A percentile compares a stretch with the other conserved stretches of the same genome.
Conservation (phyloP, 1,140 invertebrate genomes). For the Pararge aegeria region DNA sequence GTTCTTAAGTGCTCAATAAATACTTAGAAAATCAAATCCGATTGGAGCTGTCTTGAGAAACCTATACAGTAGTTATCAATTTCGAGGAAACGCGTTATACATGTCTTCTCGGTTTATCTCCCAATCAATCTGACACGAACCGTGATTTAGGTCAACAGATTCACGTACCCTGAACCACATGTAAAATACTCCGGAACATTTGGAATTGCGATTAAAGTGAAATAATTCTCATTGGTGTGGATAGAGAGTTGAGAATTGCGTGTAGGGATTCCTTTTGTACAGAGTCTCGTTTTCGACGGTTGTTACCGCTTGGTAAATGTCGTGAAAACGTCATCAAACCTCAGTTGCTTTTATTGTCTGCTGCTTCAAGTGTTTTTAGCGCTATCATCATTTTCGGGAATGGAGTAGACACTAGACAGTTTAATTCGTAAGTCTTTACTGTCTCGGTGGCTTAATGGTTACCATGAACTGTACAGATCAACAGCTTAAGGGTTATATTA, state of each 20-base stretch:
- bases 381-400: slow-evolving; percentile 8
- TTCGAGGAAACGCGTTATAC: slow-evolving; percentile 22
- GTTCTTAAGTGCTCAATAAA: too few species aligned
- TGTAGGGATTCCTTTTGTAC: not conserved
- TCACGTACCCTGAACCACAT: slow-evolving; percentile 18
- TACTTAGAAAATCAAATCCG: not conserved
- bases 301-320: slow-evolving; percentile 27
- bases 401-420: not conserved
- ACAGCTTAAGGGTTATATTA: too few species aligned
- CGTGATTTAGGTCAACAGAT: slow-evolving; percentile 30
- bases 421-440: not conserved
- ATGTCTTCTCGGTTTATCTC: slow-evolving; percentile 24
- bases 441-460: too few species aligned
- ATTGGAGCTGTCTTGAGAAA: not conserved
- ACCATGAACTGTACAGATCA: too few species aligned
- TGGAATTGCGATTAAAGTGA: not conserved
- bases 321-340: slow-evolving; percentile 30
- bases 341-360: slow-evolving; percentile 30
- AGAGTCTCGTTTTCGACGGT: slow-evolving; percentile 7
- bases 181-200: slow-evolving; percentile 2
- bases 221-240: not conserved
- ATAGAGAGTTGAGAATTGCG: slow-evolving; percentile 1
- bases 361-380: slow-evolving; percentile 23
- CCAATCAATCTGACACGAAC: slow-evolving; percentile 28
- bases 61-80: slow-evolving; percentile 15